Conservation (phyloP, 2,888 invertebrate genomes). For the Sarcophaga carnaria region DNA sequence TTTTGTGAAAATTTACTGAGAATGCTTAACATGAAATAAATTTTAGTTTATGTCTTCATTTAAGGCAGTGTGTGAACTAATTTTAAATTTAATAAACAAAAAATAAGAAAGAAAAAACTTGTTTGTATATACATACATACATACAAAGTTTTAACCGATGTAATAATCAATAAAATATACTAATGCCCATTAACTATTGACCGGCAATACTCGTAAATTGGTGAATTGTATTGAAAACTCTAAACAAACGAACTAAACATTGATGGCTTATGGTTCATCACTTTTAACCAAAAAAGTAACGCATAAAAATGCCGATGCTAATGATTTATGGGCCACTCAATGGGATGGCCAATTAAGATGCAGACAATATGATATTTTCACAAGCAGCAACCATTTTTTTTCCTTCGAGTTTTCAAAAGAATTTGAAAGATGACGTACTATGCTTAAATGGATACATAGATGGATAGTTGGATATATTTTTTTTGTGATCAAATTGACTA, state of each 20-base stretch:
- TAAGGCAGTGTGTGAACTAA: slow-evolving; percentile 17
- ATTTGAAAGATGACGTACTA: not conserved
- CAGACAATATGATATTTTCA: slow-evolving; percentile 47
- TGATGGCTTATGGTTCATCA: not conserved
- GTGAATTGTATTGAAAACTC: not conserved
- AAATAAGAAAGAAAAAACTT: too few relatives aligned
- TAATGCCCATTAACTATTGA: slow-evolving; percentile 47
- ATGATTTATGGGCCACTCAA: slow-evolving; percentile 65
- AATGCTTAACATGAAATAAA: too few relatives aligned
- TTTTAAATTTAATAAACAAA: slow-evolving; percentile 41
- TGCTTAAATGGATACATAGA: not conserved
- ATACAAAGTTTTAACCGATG: slow-evolving; percentile 19
- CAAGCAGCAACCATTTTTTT: slow-evolving; percentile 6
- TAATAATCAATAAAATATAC: slow-evolving; percentile 61
- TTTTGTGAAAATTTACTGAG: too few relatives aligned
- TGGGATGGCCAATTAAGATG: slow-evolving; percentile 59
- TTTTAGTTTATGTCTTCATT: slow-evolving; percentile 53
- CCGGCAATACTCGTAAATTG: not conserved
- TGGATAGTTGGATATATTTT: not conserved
- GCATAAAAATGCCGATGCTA: slow-evolving; percentile 52
- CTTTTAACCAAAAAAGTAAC: slow-evolving; percentile 17
- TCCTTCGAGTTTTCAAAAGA: not conserved
- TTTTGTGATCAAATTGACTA: slow-evolving; percentile 11
- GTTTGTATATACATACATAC: not conserved
- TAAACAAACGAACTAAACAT: slow-evolving; percentile 8